Evolutionary conservation across 2,113 vertebrate species (phyloP).

Genomic region (Platysternon megacephalum): DNA sequence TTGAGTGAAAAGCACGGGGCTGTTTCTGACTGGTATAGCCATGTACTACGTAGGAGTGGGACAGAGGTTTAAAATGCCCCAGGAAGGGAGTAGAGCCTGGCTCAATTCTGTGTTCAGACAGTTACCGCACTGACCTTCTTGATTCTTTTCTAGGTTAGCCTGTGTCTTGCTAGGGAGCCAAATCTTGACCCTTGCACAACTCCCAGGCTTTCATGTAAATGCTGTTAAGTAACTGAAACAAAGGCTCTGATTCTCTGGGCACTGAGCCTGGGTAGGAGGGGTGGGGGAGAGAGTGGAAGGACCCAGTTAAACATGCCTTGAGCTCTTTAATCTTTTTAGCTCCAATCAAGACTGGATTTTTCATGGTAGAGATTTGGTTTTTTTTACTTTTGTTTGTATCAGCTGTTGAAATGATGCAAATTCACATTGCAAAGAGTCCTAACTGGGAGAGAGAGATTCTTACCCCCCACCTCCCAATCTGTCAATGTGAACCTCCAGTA

Average conservation of each 20-base stretch:
- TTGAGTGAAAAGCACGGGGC: background rate
- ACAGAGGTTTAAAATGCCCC: background rate
- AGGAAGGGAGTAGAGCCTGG: background rate
- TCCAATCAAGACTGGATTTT: conserved; percentile 48
- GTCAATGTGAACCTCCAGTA: no score
- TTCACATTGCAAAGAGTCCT: conserved; percentile 24
- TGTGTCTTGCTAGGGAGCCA: accelerated
- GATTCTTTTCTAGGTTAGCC: background rate
- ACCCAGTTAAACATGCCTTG: background rate
- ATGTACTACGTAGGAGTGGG: no score
- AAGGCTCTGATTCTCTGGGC: conserved; percentile 29
- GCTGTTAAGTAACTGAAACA: conserved; percentile 28
- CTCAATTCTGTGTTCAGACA: background rate
- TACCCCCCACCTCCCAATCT: no score
- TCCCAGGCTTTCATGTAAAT: background rate
- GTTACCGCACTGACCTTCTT: background rate
- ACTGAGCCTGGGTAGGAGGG: background rate
- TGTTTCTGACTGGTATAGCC: background rate
- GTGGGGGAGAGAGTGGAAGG: background rate
- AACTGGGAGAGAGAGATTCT: background rate
- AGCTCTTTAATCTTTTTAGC: conserved; percentile 34
- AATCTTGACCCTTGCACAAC: background rate
- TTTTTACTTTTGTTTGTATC: background rate
- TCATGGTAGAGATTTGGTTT: conserved; percentile 7
- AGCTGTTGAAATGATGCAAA: background rate